Evolutionary conservation across 2,113 vertebrate genomes (phyloP).

Genomic region (Perca fluviatilis): DNA sequence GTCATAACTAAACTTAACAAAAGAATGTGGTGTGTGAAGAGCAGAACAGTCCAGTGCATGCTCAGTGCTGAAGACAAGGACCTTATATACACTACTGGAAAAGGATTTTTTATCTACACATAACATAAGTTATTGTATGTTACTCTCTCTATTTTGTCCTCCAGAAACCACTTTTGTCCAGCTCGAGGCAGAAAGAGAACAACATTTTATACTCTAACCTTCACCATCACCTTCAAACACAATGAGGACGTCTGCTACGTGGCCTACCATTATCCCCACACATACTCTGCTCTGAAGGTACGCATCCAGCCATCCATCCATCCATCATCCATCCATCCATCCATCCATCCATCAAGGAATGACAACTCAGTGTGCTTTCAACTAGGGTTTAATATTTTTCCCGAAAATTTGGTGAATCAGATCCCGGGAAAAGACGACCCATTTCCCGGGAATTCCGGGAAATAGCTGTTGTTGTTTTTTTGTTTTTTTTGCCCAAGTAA

Average conservation of each 20-base stretch:
- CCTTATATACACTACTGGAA: not conserved
- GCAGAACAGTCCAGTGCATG: not conserved
- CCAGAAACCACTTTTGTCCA: conserved; percentile 89
- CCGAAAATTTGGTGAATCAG: too few relatives aligned
- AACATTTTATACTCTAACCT: conserved; percentile 90
- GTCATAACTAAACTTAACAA: not conserved
- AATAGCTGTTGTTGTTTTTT: too few relatives aligned
- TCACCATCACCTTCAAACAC: conserved; percentile 89
- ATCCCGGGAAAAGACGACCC: too few relatives aligned
- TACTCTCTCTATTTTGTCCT: conserved; percentile 28
- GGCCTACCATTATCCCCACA: conserved; percentile 96
- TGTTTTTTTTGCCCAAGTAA: too few relatives aligned
- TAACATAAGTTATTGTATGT: not conserved
- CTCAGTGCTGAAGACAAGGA: not conserved
- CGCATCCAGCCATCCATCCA: not conserved
- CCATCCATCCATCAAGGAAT: too few relatives aligned
- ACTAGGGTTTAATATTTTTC: too few relatives aligned
- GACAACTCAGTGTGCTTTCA: too few relatives aligned
- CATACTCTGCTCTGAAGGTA: conserved; percentile 92
- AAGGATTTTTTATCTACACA: not conserved
- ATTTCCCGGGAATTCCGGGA: too few relatives aligned
- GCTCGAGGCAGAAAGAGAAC: conserved; percentile 55
- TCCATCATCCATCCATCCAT: not conserved
- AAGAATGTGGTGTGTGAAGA: not conserved
- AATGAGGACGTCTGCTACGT: conserved; percentile 92